These are phyloP conservation scores for Pontoporia blainvillei DNA, from an alignment of 2,113 vertebrate species.

Conservation along the genomic window DNA sequence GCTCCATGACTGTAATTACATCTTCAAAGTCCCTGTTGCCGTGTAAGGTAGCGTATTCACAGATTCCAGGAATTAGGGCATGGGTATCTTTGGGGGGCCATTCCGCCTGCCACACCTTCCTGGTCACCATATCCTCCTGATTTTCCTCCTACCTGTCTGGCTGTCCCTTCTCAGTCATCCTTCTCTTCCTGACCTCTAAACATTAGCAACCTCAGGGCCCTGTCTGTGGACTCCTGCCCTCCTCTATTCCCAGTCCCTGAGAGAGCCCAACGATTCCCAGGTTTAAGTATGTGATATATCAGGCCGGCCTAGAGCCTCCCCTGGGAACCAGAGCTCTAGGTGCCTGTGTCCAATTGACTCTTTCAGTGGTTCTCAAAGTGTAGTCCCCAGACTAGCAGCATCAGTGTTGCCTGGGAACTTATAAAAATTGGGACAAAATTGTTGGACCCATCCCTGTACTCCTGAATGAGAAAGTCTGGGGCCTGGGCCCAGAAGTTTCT, in stretches of 20 bases:
- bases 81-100: neutral
- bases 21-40: neutral
- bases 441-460: neutral
- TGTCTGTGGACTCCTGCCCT: no score
- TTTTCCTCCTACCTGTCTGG: neutral
- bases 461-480: neutral
- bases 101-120: neutral
- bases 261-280: neutral
- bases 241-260: neutral
- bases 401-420: neutral
- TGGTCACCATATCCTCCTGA: neutral
- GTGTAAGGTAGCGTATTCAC: neutral
- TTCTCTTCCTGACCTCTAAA: neutral
- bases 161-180: neutral
- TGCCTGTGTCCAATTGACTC: neutral
- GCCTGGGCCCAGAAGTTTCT: neutral
- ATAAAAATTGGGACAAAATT: neutral
- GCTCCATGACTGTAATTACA: neutral
- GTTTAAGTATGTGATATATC: neutral
- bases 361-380: neutral
- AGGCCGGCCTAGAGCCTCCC: neutral
- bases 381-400: neutral
- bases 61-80: neutral
- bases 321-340: neutral
- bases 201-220: neutral